Conservation (phyloP, 1,140 invertebrate genomes). For the Thaumetopoea pityocampa region DNA sequence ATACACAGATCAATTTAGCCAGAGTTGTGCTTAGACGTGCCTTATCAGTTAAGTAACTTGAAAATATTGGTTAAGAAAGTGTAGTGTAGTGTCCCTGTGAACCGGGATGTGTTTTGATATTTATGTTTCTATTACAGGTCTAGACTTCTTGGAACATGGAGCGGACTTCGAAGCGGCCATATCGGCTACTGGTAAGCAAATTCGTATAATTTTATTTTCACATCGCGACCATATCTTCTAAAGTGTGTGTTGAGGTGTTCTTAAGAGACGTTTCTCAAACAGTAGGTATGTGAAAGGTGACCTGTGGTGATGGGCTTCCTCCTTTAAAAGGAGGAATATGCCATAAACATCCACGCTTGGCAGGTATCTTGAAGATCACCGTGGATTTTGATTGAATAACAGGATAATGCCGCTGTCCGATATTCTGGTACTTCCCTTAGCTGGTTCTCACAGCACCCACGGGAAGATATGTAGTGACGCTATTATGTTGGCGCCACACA, state of each 20-base stretch:
- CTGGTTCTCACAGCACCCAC: too few species aligned
- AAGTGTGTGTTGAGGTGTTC: background rate
- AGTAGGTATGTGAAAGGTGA: too few species aligned
- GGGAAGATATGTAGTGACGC: too few species aligned
- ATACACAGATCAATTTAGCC: constrained; percentile 2
- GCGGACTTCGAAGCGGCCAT: constrained; percentile 84
- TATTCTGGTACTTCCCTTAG: too few species aligned
- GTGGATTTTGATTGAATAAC: too few species aligned
- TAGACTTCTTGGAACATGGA: constrained; percentile 83
- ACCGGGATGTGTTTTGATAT: background rate
- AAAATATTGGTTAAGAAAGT: constrained; percentile 1
- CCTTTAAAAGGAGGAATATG: too few species aligned
- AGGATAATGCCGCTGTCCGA: too few species aligned
- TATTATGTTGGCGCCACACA: too few species aligned
- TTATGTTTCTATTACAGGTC: constrained; percentile 68
- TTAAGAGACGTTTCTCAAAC: constrained; percentile 3
- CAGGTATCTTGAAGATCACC: too few species aligned
- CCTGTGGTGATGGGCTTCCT: too few species aligned
- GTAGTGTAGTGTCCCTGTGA: background rate
- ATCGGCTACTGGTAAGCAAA: constrained; percentile 79
- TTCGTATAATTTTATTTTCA: constrained; percentile 6
- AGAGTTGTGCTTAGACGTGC: background rate
- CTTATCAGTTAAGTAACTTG: constrained; percentile 12
- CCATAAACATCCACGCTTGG: too few species aligned
- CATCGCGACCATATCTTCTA: too few species aligned